phyloP scores from a whole-genome alignment of 2,113 vertebrate genomes.

The Oryzias melastigma region DNA sequence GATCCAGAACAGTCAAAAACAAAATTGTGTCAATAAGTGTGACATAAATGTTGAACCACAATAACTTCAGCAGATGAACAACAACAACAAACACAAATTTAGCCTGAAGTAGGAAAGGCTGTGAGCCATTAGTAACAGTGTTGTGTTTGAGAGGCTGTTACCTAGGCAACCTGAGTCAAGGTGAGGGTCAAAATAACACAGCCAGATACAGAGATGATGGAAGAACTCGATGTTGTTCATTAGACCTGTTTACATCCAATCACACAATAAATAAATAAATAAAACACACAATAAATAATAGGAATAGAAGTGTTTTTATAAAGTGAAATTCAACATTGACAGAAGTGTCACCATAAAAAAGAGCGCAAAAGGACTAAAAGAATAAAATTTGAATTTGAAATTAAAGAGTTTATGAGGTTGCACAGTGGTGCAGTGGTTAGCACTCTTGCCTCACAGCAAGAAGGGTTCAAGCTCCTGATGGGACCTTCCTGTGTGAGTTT shows the following conservation, averaged over 20 bases:
- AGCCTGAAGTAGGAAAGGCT: slow-evolving; percentile 65
- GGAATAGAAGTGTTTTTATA: not conserved
- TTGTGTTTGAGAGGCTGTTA: slow-evolving; percentile 75
- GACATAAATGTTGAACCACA: slow-evolving; percentile 35
- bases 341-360: not conserved
- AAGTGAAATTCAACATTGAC: slow-evolving; percentile 4
- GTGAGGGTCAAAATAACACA: slow-evolving; percentile 71
- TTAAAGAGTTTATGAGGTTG: too few relatives aligned
- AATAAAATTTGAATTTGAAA: not conserved
- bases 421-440: too few relatives aligned
- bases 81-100: slow-evolving; percentile 43
- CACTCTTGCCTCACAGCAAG: too few relatives aligned
- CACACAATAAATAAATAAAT: slow-evolving; percentile 6
- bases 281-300: slow-evolving; percentile 14
- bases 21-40: slow-evolving; percentile 18
- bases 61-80: slow-evolving; percentile 30
- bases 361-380: not conserved
- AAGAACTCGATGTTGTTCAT: slow-evolving; percentile 30
- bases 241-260: slow-evolving; percentile 4
- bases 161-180: slow-evolving; percentile 78
- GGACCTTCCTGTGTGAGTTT: too few relatives aligned
- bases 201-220: slow-evolving; percentile 45
- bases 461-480: too few relatives aligned
- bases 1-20: slow-evolving; percentile 35
- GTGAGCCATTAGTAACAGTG: slow-evolving; percentile 72